Evolutionary conservation across 2,888 invertebrate genomes (phyloP), one percentile per base, ranked within the genome.

Genomic region (Drosophila mayaguana): DNA sequence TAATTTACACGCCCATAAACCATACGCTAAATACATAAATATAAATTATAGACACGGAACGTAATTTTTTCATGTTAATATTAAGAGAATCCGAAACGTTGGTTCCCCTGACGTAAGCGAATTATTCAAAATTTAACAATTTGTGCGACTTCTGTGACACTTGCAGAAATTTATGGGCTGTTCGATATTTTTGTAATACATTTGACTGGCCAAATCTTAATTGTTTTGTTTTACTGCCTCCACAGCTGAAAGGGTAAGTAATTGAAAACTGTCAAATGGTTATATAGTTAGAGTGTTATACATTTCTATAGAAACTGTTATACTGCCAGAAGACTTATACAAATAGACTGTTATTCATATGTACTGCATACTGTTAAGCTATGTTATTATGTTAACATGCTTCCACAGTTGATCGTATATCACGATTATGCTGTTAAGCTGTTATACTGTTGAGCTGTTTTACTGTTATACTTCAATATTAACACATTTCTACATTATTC

Each of bases 31-130:
- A 14, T 32, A 57, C 50, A 18, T 2, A 32, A 34, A 61, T 50
- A 51, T 2, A 28, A 42, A 51, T 50, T 34, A 9, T 32, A 14
- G n/a, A 32, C 25, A 36, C 8, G 12, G 11, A 48, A 48, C 11
- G 4, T 14, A 36, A 57, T 50, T 28, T 25, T 46, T 46, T 61
- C 50, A 50, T 36, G 16, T 22, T 36, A 16, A 53, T 20, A 32
- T 63, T 32, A 11, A 18, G 46, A 56, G 25, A 61, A 65, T 60
- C 25, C 20, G 18, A 51, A 45, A 53, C 36, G 38, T 22, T 25
- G n/a, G 14, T 20, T 62, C 18, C 18, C 28, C 73, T 76, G 76
- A 76, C 76, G 76, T 76, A 69, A 78, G 78, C 76, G 34, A 50
- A 62, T 56, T n/a, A 56, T 50, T 40, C 28, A 51, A 63, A 75